These are phyloP conservation scores for Amniataba percoides DNA, from an alignment of 2,797 vertebrate genomes.

Conservation along the genomic window DNA sequence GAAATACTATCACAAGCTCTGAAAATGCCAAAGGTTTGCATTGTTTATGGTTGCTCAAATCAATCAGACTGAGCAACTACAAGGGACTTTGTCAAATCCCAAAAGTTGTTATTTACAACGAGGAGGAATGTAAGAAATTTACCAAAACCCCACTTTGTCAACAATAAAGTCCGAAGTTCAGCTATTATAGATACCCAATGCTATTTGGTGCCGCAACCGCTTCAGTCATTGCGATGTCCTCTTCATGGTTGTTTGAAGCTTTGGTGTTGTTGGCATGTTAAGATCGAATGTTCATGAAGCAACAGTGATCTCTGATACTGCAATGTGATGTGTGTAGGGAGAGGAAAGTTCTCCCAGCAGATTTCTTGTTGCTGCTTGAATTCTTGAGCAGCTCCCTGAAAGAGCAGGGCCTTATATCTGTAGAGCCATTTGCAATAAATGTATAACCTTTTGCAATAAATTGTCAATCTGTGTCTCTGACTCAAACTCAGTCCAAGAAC, in stretches of 20 bases:
- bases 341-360: not conserved
- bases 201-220: not conserved
- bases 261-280: not conserved
- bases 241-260: not conserved
- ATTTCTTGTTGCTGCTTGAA: not conserved
- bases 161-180: too few species aligned
- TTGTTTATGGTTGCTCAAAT: too few species aligned
- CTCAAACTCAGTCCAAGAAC: conserved; percentile 3
- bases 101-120: too few species aligned
- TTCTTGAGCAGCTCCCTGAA: not conserved
- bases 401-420: not conserved
- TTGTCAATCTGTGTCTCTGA: not conserved
- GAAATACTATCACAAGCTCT: too few species aligned
- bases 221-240: not conserved
- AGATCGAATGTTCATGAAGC: not conserved
- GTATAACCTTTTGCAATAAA: not conserved
- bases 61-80: too few species aligned
- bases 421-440: not conserved
- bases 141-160: too few species aligned
- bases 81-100: too few species aligned
- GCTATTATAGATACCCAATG: not conserved
- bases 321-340: not conserved
- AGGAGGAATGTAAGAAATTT: too few species aligned
- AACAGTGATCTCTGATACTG: not conserved
- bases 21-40: too few species aligned